These are phyloP conservation scores for Mechanitis mazaeus DNA, from an alignment of 2,888 invertebrate species.

Conservation along the genomic window DNA sequence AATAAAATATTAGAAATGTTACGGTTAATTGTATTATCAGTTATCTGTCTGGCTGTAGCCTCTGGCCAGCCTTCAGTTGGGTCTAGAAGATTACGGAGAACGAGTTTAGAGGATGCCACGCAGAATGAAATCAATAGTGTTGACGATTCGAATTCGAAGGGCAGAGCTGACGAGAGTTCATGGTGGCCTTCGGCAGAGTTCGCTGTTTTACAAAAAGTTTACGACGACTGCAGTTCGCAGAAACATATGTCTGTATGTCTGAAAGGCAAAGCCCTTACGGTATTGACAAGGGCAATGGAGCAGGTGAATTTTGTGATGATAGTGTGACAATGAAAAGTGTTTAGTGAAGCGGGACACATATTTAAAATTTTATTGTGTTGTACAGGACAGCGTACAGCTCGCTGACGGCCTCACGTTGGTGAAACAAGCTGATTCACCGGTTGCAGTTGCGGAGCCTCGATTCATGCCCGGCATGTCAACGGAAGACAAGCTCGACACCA, in stretches of 20 bases:
- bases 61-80: slow-evolving; percentile 61
- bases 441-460: slow-evolving; percentile 75
- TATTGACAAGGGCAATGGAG: slow-evolving; percentile 76
- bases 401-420: slow-evolving; percentile 78
- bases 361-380: slow-evolving; percentile 51
- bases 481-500: slow-evolving; percentile 74
- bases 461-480: slow-evolving; percentile 74
- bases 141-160: slow-evolving; percentile 2
- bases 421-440: slow-evolving; percentile 74
- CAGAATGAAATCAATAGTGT: slow-evolving; percentile 71
- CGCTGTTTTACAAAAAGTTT: slow-evolving; percentile 76
- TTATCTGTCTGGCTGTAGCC: slow-evolving; percentile 61
- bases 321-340: slow-evolving; percentile 33
- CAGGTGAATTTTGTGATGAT: slow-evolving; percentile 60
- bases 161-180: slow-evolving; percentile 67
- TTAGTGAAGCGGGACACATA: slow-evolving; percentile 40
- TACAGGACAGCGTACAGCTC: slow-evolving; percentile 77
- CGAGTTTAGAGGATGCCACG: slow-evolving; percentile 60
- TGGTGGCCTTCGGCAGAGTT: slow-evolving; percentile 78
- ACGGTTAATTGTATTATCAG: slow-evolving; percentile 67
- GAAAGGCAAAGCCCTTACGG: slow-evolving; percentile 78
- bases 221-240: slow-evolving; percentile 79
- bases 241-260: slow-evolving; percentile 78
- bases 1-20: slow-evolving; percentile 61
- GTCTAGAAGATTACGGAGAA: slow-evolving; percentile 63